Evolutionary conservation across 2,797 vertebrate species (phyloP).

Genomic region (Cossypha niveicapilla): DNA sequence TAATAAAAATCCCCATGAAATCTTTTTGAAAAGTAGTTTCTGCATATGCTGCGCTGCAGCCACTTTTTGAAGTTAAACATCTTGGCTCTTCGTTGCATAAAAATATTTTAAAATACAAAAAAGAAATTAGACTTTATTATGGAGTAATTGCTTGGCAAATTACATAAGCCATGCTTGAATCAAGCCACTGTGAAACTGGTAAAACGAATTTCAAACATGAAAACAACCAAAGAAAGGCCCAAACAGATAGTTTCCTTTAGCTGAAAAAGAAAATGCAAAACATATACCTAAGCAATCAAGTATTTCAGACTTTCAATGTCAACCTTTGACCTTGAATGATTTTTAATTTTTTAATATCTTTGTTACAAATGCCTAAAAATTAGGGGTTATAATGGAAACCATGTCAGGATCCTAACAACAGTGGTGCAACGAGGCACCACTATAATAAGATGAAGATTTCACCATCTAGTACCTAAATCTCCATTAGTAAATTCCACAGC

Average conservation of each 20-base stretch:
- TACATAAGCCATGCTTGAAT: conserved; percentile 58
- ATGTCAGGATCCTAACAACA: conserved; percentile 67
- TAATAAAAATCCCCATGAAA: conserved; percentile 56
- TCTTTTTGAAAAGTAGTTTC: conserved; percentile 54
- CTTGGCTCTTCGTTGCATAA: conserved; percentile 43
- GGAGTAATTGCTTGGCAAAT: conserved; percentile 67
- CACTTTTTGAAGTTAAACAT: conserved; percentile 51
- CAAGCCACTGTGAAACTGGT: conserved; percentile 56
- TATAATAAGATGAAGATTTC: conserved; percentile 83
- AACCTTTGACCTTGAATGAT: conserved; percentile 55
- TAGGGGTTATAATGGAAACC: conserved; percentile 51
- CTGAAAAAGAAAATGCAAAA: neutral
- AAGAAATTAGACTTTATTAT: conserved; percentile 64
- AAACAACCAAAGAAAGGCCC: conserved; percentile 28
- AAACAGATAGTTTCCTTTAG: conserved; percentile 1
- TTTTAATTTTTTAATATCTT: conserved; percentile 48
- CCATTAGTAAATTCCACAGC: conserved; percentile 87
- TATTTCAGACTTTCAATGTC: conserved; percentile 39
- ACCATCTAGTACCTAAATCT: conserved; percentile 85
- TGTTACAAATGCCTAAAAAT: conserved; percentile 68
- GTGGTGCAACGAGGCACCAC: conserved; percentile 66
- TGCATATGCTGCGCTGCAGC: conserved; percentile 33
- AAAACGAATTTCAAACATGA: conserved; percentile 43
- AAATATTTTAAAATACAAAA: conserved; percentile 66
- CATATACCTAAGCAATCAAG: conserved; percentile 46